A percentile compares a stretch with the other conserved stretches of the same genome.
These are phyloP conservation scores for Entomobrya multifasciata DNA, from an alignment of 2,888 invertebrate genomes.

Conservation along the genomic window DNA sequence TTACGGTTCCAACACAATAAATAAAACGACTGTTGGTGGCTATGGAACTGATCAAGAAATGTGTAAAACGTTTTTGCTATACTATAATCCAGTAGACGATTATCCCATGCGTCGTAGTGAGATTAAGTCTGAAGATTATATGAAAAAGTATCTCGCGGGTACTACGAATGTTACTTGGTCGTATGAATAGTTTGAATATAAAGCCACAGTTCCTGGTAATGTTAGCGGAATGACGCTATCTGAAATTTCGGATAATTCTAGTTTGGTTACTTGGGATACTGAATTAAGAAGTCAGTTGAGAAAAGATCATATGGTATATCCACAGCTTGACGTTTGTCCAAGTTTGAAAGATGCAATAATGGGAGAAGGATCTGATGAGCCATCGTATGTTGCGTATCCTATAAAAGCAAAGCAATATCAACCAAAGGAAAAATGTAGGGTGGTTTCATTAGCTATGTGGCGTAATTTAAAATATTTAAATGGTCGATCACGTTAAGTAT, in stretches of 20 bases:
- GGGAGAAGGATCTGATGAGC: neutral
- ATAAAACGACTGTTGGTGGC: conserved; percentile 86
- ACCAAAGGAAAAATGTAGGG: neutral
- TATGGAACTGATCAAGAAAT: conserved; percentile 93
- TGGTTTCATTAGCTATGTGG: neutral
- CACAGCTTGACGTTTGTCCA: conserved; percentile 27
- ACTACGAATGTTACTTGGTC: neutral
- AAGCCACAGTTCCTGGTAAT: neutral
- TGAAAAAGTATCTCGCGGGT: neutral
- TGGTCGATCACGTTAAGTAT: too few relatives aligned
- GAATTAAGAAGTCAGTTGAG: neutral
- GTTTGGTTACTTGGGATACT: conserved; percentile 24
- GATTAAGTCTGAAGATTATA: neutral
- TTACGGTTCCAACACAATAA: conserved; percentile 86
- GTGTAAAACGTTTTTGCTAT: conserved; percentile 91
- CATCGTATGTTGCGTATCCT: neutral
- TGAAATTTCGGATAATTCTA: conserved; percentile 4
- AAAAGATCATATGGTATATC: conserved; percentile 19
- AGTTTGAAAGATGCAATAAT: neutral
- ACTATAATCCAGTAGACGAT: conserved; percentile 83
- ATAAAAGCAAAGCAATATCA: neutral
- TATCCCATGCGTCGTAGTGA: neutral
- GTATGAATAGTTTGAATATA: neutral
- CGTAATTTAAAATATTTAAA: too few relatives aligned
- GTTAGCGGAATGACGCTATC: conserved; percentile 12